phyloP scores from a whole-genome alignment of 37 sponge, comb jelly and placozoan genomes.

The Eunapius fragilis region DNA sequence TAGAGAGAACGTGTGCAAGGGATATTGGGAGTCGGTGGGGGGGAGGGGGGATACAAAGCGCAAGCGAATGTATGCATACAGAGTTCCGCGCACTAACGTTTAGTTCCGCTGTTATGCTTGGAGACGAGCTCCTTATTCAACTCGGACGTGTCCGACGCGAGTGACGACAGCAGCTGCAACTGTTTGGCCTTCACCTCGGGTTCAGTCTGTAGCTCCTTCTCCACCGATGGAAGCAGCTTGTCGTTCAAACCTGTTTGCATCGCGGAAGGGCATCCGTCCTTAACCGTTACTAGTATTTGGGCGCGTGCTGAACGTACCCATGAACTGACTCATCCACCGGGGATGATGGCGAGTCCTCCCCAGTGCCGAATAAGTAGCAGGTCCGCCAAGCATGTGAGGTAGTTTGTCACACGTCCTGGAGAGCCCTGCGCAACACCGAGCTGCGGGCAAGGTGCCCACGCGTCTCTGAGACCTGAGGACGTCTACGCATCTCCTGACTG shows the following conservation, averaged over 20 bases:
- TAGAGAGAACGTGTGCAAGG: neutral
- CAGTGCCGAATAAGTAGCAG: neutral
- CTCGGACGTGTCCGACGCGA: slow-evolving; percentile 30
- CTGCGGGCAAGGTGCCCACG: neutral
- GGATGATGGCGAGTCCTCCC: neutral
- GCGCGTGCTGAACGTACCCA: neutral
- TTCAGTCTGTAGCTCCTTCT: neutral
- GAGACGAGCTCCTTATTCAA: slow-evolving; percentile 21
- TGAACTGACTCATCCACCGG: neutral
- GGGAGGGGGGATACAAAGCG: neutral
- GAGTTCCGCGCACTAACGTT: slow-evolving; percentile 11
- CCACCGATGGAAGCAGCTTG: slow-evolving; percentile 5
- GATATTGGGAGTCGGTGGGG: neutral
- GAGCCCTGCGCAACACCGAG: neutral
- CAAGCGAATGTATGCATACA: neutral
- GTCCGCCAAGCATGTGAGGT: neutral
- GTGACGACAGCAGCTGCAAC: slow-evolving; percentile 21
- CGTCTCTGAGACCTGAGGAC: neutral
- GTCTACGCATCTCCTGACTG: neutral
- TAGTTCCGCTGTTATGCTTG: slow-evolving; percentile 37
- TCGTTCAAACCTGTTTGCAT: neutral
- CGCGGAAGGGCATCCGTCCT: too few relatives aligned
- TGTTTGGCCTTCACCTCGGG: slow-evolving; percentile 26
- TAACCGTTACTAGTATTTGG: neutral
- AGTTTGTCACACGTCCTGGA: neutral